phyloP scores from a whole-genome alignment of 2,797 vertebrate genomes.

The Anguilla megastoma region DNA sequence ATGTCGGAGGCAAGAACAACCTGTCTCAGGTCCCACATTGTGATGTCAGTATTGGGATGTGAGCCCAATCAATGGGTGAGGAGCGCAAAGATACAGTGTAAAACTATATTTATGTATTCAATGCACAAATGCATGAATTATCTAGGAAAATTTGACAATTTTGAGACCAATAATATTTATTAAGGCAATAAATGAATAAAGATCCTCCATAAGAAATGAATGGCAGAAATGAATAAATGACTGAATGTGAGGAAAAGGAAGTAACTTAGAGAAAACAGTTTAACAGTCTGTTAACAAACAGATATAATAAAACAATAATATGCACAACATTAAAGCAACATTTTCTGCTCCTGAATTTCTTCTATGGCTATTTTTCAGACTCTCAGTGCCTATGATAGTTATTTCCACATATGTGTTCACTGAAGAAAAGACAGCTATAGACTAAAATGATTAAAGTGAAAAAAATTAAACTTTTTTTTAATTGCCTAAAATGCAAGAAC shows the following conservation, averaged over 20 bases:
- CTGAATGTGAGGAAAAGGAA: neutral
- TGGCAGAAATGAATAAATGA: neutral
- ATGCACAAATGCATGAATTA: neutral
- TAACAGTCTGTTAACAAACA: neutral
- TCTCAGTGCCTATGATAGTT: neutral
- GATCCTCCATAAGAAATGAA: neutral
- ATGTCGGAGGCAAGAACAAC: neutral
- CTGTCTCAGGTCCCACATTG: constrained; percentile 3
- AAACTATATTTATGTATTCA: neutral
- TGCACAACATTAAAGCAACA: neutral
- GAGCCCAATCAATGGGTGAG: neutral
- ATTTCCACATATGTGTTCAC: neutral
- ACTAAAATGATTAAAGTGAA: neutral
- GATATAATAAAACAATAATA: neutral
- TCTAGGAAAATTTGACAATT: neutral
- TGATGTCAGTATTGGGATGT: constrained; percentile 15
- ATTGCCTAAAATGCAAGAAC: neutral
- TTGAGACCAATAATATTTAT: neutral
- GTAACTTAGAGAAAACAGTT: neutral
- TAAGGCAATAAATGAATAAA: neutral
- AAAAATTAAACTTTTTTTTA: neutral
- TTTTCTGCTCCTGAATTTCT: neutral
- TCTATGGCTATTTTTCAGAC: neutral
- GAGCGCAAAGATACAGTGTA: constrained; percentile 8
- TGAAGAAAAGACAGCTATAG: neutral